These are phyloP conservation scores for Rhinolophus ferrumequinum DNA, from an alignment of 2,113 vertebrate species.

Conservation along the genomic window DNA sequence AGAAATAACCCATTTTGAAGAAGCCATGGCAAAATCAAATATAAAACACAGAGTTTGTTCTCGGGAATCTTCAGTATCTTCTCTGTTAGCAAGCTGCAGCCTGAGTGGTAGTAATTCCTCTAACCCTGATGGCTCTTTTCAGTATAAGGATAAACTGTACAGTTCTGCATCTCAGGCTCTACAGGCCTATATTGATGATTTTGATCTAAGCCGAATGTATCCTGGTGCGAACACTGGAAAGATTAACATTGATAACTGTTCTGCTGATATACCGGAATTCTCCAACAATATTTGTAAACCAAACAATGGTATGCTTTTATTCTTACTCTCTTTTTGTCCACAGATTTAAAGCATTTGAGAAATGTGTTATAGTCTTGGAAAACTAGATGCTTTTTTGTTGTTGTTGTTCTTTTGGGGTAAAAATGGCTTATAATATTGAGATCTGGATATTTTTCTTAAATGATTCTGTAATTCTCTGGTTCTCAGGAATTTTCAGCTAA, in stretches of 20 bases:
- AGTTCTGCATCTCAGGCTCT: slow-evolving; percentile 91
- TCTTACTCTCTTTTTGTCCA: not conserved
- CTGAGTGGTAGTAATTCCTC: slow-evolving; percentile 70
- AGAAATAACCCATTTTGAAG: slow-evolving; percentile 54
- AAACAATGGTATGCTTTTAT: slow-evolving; percentile 71
- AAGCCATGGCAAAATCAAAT: slow-evolving; percentile 76
- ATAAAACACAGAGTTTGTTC: slow-evolving; percentile 75
- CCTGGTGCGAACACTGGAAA: slow-evolving; percentile 69
- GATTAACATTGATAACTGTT: slow-evolving; percentile 68
- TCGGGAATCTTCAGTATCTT: slow-evolving; percentile 89
- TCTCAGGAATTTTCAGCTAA: slow-evolving; percentile 14
- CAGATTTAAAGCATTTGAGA: slow-evolving; percentile 55
- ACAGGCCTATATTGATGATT: slow-evolving; percentile 94
- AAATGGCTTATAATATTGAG: slow-evolving; percentile 22
- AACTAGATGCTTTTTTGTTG: not conserved
- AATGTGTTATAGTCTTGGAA: slow-evolving; percentile 8
- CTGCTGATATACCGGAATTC: not conserved
- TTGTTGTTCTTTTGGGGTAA: slow-evolving; percentile 38
- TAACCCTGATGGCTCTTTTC: slow-evolving; percentile 74
- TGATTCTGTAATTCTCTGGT: not conserved
- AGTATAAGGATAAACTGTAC: slow-evolving; percentile 89
- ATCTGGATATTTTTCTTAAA: slow-evolving; percentile 47
- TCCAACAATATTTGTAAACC: not conserved
- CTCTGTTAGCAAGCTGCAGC: slow-evolving; percentile 87
- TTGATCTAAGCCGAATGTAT: slow-evolving; percentile 82